Base-by-base conservation (phyloP, 2,797 vertebrate genomes). In the Scolopax bukidnonensis region DNA sequence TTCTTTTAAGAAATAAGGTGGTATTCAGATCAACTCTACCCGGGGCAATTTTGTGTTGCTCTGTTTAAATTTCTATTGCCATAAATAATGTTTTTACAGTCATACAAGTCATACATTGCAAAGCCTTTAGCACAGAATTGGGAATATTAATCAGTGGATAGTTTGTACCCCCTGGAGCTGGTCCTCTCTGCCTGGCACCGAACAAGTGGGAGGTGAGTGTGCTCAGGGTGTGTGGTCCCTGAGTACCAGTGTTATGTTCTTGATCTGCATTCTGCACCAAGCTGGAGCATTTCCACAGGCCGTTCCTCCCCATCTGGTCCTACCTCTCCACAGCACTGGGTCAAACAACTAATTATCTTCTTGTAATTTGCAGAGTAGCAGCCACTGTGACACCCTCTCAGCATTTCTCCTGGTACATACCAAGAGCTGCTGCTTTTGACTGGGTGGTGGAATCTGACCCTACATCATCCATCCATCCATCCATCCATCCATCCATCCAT, bases 211-310 rank as follows among this genome's bases (percentile, higher is more conserved):
- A 79, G 9, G 27, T 63, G 51, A 80, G 25, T 6, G 19, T 50
- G 30, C 30, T 50, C 41, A 43, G 33, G 30, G 11, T 47, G 16
- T 12, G 15, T 28, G 3, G 3, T 16, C 40, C 19, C 21, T 48
- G 8, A 0, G 38, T 40, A 57, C 32, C 2, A 2, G 8, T 10
- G 8, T 3, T 47, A 18, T n/a, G 9, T 7, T 77, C 56, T 36
- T 57, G 25, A n/a, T 70, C n/a, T 57, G 18, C 1, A 0, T 71
- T 84, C 47, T 76, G 51, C 40, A 73, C 54, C 84, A 67, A 40
- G 32, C 3, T 28, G 16, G 16, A 81, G 12, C 7, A 61, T 13
- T 47, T 88, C 65, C 21, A 60, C 27, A 60, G 38, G 45, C 57
- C 64, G n/a, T 53, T 88, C 24, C 16, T 69, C 43, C 7, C 4